Percentiles rank a stretch among this genome's conserved stretches.
Conservation (phyloP, 2,797 vertebrate species). For the Enteromius fasciolatus region DNA sequence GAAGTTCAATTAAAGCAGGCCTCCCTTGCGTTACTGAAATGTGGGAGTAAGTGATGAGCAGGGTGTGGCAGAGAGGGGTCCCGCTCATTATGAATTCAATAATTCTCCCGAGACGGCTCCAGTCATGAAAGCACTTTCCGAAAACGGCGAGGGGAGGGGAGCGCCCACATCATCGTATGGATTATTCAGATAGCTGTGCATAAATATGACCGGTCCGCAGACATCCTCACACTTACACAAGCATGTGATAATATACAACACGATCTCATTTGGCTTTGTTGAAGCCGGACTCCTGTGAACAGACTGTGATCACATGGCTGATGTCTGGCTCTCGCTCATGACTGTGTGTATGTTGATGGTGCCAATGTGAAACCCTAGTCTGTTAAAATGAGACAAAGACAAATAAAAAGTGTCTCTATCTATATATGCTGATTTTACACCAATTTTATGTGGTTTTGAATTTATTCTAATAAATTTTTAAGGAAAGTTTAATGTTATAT, state of each 20-base stretch:
- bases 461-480: background rate
- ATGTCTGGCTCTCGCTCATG: background rate
- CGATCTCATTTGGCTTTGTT: constrained; percentile 22
- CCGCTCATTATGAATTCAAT: constrained; percentile 56
- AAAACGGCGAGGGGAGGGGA: background rate
- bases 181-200: constrained; percentile 15
- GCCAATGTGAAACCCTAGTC: background rate
- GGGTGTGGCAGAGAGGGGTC: constrained; percentile 42
- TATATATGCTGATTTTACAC: too few relatives aligned
- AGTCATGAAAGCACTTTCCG: constrained; percentile 22
- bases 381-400: background rate
- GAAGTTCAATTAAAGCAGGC: constrained; percentile 56
- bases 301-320: constrained; percentile 22
- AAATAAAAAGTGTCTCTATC: background rate
- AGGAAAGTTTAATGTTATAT: background rate
- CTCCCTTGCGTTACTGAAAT: constrained; percentile 48
- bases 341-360: background rate
- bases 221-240: constrained; percentile 7
- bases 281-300: constrained; percentile 10
- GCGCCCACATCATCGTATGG: background rate
- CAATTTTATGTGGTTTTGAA: background rate
- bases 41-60: background rate
- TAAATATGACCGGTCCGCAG: background rate
- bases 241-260: constrained; percentile 36
- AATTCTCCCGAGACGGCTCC: constrained; percentile 32